Evolutionary conservation across 2,797 vertebrate species (phyloP), one percentile per base, ranked within the genome.

Genomic region (Rhyacichthys aspro): DNA sequence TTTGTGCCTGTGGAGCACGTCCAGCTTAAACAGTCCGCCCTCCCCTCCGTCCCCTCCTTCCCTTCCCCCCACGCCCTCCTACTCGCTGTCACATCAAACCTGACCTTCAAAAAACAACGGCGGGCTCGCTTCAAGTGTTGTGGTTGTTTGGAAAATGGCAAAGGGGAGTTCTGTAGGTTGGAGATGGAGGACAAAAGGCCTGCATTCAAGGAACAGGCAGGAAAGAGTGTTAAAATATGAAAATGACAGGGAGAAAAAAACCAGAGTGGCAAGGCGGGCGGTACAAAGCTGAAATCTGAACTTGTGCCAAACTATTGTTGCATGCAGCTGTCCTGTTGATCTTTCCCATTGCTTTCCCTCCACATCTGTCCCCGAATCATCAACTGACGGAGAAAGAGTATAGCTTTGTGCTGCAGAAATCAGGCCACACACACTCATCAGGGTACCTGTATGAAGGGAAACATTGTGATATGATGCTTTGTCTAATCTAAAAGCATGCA

Each of bases 261-360:
- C 63, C 57, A 56, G 63, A 43, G 9, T 18, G 34, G 49, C 17
- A 38, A 76, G 62, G 58, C 65, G 73, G 66, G 61, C 66, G 64
- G 82, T 67, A 56, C n/a, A 60, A 54, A 72, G 59, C 42, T 67
- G 73, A 78, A 75, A 83, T 66, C 34, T 86, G 87, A 85, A 81
- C 67, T 72, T 14, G 70, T 67, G 87, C 82, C 85, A 83, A 80
- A 79, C 73, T 74, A 60, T 89, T 86, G 75, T 83, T 78, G 76
- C 84, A 82, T 80, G 84, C 89, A 88, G 86, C 85, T 86, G 84
- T 82, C 70, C 72, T 59, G 60, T 41, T 84, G 74, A 78, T 83
- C 75, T 81, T 82, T 86, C 82, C 78, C 79, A 78, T 70, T 8
- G 59, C 71, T 66, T 67, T 56, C 78, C 53, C 64, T 63, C 61